phyloP scores from a whole-genome alignment of 2,888 invertebrate species.

The Oligia fasciuncula region DNA sequence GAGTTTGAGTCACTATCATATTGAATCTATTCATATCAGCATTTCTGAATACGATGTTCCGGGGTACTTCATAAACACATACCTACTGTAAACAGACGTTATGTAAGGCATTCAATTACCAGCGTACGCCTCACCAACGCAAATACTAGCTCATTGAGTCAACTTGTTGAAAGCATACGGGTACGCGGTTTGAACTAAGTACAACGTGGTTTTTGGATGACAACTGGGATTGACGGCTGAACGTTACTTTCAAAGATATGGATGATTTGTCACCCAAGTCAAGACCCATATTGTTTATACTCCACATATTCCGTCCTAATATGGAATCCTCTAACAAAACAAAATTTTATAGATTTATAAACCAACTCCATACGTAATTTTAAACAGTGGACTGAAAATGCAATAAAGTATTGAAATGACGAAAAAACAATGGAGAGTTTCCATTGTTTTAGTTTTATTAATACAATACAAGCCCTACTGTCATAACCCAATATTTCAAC shows the following conservation, averaged over 20 bases:
- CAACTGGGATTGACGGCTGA: background rate
- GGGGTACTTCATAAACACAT: constrained; percentile 13
- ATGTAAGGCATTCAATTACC: constrained; percentile 28
- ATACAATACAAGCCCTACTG: background rate
- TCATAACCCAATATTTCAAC: background rate
- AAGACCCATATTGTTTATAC: background rate
- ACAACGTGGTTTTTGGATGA: background rate
- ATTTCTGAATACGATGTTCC: background rate
- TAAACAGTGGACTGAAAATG: too few relatives aligned
- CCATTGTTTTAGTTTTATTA: background rate
- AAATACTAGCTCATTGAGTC: constrained; percentile 33
- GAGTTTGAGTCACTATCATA: background rate
- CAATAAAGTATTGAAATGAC: background rate
- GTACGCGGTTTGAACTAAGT: background rate
- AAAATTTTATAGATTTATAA: background rate
- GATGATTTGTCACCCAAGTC: background rate
- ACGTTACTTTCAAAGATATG: background rate
- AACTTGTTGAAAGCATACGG: constrained; percentile 33
- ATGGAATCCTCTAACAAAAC: background rate
- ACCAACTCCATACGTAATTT: too few relatives aligned
- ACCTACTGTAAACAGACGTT: background rate
- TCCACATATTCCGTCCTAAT: background rate
- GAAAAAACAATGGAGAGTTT: background rate
- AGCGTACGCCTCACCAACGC: constrained; percentile 9
- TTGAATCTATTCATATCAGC: background rate